Conservation (phyloP, 2,797 vertebrate species). For the Gymnocypris eckloni region DNA sequence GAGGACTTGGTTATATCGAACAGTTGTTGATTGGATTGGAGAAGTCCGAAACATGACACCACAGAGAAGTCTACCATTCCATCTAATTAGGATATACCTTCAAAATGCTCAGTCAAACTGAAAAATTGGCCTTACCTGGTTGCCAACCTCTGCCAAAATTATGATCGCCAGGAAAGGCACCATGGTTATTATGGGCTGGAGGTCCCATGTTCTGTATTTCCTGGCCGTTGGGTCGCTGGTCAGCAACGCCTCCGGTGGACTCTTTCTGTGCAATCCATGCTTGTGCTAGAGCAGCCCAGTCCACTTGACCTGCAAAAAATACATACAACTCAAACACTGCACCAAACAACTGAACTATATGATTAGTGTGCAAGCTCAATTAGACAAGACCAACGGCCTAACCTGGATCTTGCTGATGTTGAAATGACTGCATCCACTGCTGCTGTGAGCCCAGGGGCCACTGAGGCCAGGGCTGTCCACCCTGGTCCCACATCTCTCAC, state of each 20-base stretch:
- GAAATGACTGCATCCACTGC: constrained; percentile 99
- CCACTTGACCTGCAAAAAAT: constrained; percentile 89
- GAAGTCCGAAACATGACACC: neutral
- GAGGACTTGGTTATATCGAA: neutral
- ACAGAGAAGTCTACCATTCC: neutral
- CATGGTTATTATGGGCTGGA: constrained; percentile 86
- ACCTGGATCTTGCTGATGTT: constrained; percentile 99
- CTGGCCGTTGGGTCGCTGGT: constrained; percentile 73
- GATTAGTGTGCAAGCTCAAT: neutral
- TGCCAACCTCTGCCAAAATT: constrained; percentile 97
- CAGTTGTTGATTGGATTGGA: neutral
- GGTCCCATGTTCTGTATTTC: constrained; percentile 44
- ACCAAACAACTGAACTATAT: neutral
- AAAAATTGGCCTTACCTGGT: constrained; percentile 83
- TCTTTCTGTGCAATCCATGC: constrained; percentile 99
- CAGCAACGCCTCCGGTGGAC: constrained; percentile 84
- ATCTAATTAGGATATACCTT: neutral
- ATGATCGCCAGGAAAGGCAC: constrained; percentile 89
- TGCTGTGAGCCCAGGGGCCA: constrained; percentile 97
- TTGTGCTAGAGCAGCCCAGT: constrained; percentile 98
- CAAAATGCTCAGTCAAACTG: neutral
- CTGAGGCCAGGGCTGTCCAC: constrained; percentile 98
- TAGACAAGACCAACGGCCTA: constrained; percentile 4
- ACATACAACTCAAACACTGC: neutral
- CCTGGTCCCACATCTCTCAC: constrained; percentile 97